Conservation (phyloP, 2,888 invertebrate species). For the Pardosa pseudoannulata region DNA sequence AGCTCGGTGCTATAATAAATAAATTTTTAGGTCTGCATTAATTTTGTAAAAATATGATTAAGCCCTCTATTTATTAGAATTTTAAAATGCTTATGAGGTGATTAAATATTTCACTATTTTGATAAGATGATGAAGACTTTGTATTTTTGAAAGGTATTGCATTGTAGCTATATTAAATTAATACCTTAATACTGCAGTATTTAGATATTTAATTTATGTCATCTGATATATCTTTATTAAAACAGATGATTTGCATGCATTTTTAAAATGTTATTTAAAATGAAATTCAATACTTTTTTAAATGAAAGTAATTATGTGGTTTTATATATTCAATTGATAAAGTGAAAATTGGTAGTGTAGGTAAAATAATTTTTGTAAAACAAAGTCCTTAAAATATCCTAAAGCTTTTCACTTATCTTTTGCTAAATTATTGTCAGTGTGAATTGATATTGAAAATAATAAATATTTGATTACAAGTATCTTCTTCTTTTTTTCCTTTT, state of each 20-base stretch:
- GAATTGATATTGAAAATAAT: slow-evolving; percentile 1
- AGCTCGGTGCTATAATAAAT: too few relatives aligned
- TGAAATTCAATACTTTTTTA: background rate
- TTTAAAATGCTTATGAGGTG: background rate
- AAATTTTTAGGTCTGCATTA: background rate
- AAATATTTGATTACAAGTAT: background rate
- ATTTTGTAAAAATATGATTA: background rate
- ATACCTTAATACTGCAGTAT: background rate
- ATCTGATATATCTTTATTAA: background rate
- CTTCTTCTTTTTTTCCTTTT: too few relatives aligned
- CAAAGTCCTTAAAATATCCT: background rate
- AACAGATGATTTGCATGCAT: background rate
- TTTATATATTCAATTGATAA: background rate
- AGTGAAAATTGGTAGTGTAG: background rate
- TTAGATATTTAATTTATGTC: background rate
- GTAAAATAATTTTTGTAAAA: background rate
- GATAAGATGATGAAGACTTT: background rate
- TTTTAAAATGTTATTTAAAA: background rate
- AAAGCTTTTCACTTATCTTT: background rate
- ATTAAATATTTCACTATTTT: background rate
- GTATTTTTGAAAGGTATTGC: background rate
- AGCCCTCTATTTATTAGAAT: background rate
- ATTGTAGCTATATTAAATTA: background rate
- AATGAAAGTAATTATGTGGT: background rate
- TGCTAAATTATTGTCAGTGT: background rate